phyloP scores from a whole-genome alignment of 64 coral and sea anemone genomes.

The Stylophora pistillata region DNA sequence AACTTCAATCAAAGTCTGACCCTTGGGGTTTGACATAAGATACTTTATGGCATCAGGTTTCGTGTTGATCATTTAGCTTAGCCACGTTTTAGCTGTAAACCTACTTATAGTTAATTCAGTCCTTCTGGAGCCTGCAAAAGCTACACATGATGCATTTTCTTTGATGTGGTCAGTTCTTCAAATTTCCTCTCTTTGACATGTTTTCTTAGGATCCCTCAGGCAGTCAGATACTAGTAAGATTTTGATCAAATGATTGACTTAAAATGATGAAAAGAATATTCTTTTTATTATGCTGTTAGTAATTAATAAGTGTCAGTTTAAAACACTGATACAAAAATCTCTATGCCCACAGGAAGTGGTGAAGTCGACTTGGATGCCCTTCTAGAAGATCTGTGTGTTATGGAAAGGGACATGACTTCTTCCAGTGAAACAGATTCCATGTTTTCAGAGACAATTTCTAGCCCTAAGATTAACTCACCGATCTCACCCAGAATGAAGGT shows the following conservation, averaged over 20 bases:
- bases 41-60: neutral
- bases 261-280: neutral
- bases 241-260: slow-evolving; percentile 22
- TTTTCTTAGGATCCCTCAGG: neutral
- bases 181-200: neutral
- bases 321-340: slow-evolving; percentile 20
- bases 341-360: slow-evolving; percentile 74
- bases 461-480: slow-evolving; percentile 58
- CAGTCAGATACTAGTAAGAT: neutral
- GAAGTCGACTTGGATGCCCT: slow-evolving; percentile 97
- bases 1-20: neutral
- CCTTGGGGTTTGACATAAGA: slow-evolving; percentile 29
- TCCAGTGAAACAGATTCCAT: slow-evolving; percentile 32
- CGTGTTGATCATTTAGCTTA: slow-evolving; percentile 30
- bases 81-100: neutral
- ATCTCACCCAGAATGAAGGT: slow-evolving; percentile 84
- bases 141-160: neutral
- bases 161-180: no score
- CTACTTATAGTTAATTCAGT: neutral
- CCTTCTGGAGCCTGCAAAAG: no score
- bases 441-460: slow-evolving; percentile 33
- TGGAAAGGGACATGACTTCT: slow-evolving; percentile 94
- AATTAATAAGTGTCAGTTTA: slow-evolving; percentile 69
- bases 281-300: slow-evolving; percentile 15
- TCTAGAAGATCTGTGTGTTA: slow-evolving; percentile 92